Percentiles rank a stretch among this genome's conserved stretches.
Conservation (phyloP, 1,140 invertebrate species). For the Drosophila rhopaloa region DNA sequence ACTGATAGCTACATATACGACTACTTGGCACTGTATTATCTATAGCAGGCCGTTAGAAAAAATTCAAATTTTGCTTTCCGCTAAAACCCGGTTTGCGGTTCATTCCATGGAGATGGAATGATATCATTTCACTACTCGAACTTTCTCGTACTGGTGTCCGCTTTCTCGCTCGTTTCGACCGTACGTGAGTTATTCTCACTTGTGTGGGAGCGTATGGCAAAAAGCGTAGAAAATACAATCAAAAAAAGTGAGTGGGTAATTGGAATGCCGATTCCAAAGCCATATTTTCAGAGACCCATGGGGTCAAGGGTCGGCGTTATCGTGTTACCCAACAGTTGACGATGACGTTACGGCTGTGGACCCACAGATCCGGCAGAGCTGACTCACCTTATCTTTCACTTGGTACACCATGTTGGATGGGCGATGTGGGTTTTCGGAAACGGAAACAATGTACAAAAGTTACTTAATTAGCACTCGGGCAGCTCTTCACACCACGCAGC, state of each 20-base stretch:
- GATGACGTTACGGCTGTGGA: background rate
- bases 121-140: slow-evolving; percentile 24
- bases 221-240: slow-evolving; percentile 6
- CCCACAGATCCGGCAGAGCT: slow-evolving; percentile 9
- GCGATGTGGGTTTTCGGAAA: slow-evolving; percentile 10
- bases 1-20: slow-evolving; percentile 1
- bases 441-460: slow-evolving; percentile 58
- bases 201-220: slow-evolving; percentile 5
- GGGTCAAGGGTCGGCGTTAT: slow-evolving; percentile 4
- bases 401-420: slow-evolving; percentile 73
- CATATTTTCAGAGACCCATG: slow-evolving; percentile 7
- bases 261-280: slow-evolving; percentile 10
- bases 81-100: background rate
- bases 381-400: slow-evolving; percentile 76
- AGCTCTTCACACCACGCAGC: slow-evolving; percentile 30
- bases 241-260: background rate
- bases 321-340: slow-evolving; percentile 20
- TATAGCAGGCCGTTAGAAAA: background rate
- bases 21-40: no score
- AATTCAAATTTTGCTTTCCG: slow-evolving; percentile 2
- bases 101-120: slow-evolving; percentile 6
- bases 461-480: slow-evolving; percentile 56
- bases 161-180: background rate
- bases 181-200: background rate
- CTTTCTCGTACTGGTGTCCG: background rate